Evolutionary conservation across 1,140 invertebrate genomes (phyloP).

Genomic region (Cheumatopsyche charites): DNA sequence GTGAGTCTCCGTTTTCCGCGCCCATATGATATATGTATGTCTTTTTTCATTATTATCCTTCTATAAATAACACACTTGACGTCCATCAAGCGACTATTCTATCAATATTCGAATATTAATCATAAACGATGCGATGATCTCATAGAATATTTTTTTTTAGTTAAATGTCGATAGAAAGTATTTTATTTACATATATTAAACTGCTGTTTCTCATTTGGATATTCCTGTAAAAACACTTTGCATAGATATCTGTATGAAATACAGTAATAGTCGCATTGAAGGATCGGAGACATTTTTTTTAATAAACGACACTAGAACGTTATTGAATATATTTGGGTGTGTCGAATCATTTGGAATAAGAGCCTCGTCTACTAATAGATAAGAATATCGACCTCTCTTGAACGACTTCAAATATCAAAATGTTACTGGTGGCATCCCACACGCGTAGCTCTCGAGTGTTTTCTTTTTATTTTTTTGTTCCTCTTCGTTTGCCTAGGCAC

Average conservation of each 20-base stretch:
- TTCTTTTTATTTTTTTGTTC: slow-evolving; percentile 23
- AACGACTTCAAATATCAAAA: slow-evolving; percentile 40
- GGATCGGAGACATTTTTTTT: neutral
- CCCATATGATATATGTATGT: neutral
- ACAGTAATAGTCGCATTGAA: too few relatives aligned
- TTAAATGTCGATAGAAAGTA: too few relatives aligned
- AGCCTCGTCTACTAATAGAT: slow-evolving; percentile 30
- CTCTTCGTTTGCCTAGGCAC: slow-evolving; percentile 37
- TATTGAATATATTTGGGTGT: slow-evolving; percentile 30
- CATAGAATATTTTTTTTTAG: neutral
- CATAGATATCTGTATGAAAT: too few relatives aligned
- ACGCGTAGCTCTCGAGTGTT: slow-evolving; percentile 40
- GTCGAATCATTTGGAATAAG: slow-evolving; percentile 9
- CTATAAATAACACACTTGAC: neutral
- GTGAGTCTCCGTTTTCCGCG: neutral
- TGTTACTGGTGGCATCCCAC: slow-evolving; percentile 45
- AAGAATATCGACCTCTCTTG: slow-evolving; percentile 32
- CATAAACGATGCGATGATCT: neutral
- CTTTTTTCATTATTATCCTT: neutral
- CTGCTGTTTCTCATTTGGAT: neutral
- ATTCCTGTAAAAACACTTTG: too few relatives aligned
- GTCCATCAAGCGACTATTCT: too few relatives aligned
- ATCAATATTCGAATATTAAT: too few relatives aligned
- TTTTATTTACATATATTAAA: too few relatives aligned
- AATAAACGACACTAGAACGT: slow-evolving; percentile 17